These are phyloP conservation scores for Hyposoter dolosus DNA, from an alignment of 2,888 invertebrate genomes.

Conservation along the genomic window DNA sequence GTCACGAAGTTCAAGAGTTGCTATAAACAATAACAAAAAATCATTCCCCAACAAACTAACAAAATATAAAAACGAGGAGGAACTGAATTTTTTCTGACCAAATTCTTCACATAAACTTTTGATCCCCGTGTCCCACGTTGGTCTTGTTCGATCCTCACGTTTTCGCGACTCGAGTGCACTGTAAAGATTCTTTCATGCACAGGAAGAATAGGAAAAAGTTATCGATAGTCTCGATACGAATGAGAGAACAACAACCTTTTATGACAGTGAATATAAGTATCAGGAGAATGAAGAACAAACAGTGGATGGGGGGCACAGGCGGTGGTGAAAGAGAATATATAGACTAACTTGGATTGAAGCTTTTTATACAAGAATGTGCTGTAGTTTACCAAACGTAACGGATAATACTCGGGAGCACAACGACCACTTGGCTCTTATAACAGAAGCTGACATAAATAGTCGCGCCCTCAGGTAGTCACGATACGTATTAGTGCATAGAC, in stretches of 20 bases:
- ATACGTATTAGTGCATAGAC: constrained; percentile 43
- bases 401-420: constrained; percentile 56
- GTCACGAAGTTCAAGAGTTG: not conserved
- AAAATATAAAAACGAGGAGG: not conserved
- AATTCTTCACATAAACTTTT: constrained; percentile 42
- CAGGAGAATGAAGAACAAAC: not conserved
- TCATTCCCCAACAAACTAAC: too few species aligned
- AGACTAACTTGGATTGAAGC: constrained; percentile 2
- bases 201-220: constrained; percentile 52
- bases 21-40: not conserved
- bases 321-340: not conserved
- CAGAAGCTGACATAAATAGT: constrained; percentile 57
- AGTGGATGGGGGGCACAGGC: not conserved
- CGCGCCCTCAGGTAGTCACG: constrained; percentile 40
- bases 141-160: constrained; percentile 33
- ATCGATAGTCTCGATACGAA: constrained; percentile 52
- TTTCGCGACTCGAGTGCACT: constrained; percentile 44
- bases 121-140: constrained; percentile 25
- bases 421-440: constrained; percentile 61
- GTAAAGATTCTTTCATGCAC: constrained; percentile 47
- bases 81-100: not conserved
- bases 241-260: constrained; percentile 25
- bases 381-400: constrained; percentile 60
- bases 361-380: constrained; percentile 10
- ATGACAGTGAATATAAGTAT: constrained; percentile 3